Evolutionary conservation across 1,140 invertebrate species (phyloP), one percentile per base, ranked within the genome.

Genomic region (Trinorchestia longiramus): DNA sequence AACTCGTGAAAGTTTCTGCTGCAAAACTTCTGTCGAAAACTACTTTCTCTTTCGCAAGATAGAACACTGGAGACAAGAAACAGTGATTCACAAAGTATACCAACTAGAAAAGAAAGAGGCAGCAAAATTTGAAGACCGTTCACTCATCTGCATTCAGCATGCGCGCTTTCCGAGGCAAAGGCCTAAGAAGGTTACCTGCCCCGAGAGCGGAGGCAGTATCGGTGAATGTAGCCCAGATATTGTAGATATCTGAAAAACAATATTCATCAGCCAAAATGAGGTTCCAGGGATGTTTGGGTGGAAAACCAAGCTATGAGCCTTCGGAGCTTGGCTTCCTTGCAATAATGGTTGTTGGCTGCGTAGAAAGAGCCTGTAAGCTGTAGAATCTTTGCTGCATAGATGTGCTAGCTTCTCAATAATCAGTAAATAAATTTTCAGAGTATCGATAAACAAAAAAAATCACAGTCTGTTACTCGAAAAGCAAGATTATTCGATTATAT

Each of bases 161-260:
- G 88, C 88, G 88, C 36, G 41, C 88, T 3, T 90, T 28, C 43
- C 43, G 92, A 45, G 43, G 92, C 92, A 94, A 6, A 45, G 44
- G 43, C 92, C 92, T 45, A 40, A 47, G 44, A 45, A 45, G 92
- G 92, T 45, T 47, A 94, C 92, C 92, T 94, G 90, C 40, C 43
- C 36, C 90, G 43, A 28, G 92, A 94, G 92, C 92, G 0, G 44
- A 28, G 92, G 92, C 92, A 47, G 92, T 94, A 94, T 94, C 92
- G 92, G 43, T 94, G 43, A 94, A 94, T 94, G 92, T 94, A 94
- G 43, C 92, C 44, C 92, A 94, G 44, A 94, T 94, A 94, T 94
- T 45, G 92, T 94, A 94, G 92, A 94, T 94, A 94, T 94, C 92
- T 45, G 92, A 47, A 94, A 94, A 94, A 94, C 92, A 94, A 94